A percentile compares a stretch with the other conserved stretches of the same genome.
Conservation (phyloP, 1,140 invertebrate species). For the Zaprionus africanus region DNA sequence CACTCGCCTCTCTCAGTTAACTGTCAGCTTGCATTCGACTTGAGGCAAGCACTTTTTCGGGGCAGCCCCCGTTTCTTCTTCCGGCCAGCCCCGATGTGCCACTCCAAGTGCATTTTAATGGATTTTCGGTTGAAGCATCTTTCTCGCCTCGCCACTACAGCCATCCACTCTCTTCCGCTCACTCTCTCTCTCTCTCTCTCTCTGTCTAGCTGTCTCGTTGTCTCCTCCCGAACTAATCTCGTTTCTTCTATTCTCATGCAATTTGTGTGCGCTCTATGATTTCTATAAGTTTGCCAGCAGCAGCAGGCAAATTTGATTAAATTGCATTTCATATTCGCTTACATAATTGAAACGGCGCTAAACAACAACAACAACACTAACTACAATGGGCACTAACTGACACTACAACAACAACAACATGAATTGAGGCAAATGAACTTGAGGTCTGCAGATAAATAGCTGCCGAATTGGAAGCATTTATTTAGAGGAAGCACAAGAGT, state of each 20-base stretch:
- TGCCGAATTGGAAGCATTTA: neutral
- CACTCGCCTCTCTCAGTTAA: neutral
- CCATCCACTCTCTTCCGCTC: too few species aligned
- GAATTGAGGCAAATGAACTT: neutral
- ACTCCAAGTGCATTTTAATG: slow-evolving; percentile 72
- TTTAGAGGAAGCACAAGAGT: neutral
- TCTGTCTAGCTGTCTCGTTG: neutral
- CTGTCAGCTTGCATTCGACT: slow-evolving; percentile 9
- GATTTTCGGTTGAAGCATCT: slow-evolving; percentile 38
- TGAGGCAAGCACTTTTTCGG: slow-evolving; percentile 10
- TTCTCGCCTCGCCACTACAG: neutral
- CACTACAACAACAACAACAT: neutral
- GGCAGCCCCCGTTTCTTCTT: neutral
- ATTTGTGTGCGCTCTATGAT: slow-evolving; percentile 37
- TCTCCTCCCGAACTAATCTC: slow-evolving; percentile 18
- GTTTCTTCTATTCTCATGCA: slow-evolving; percentile 39
- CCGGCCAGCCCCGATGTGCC: slow-evolving; percentile 9
- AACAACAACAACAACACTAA: slow-evolving; percentile 7
- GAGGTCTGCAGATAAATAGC: neutral
- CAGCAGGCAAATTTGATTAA: slow-evolving; percentile 53
- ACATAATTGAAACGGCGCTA: slow-evolving; percentile 31
- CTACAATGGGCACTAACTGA: neutral
- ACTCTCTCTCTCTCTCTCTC: slow-evolving; percentile 4
- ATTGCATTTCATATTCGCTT: slow-evolving; percentile 41
- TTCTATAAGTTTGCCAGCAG: slow-evolving; percentile 38